phyloP scores from a whole-genome alignment of 2,113 vertebrate species.

The Sebastes schlegelii region DNA sequence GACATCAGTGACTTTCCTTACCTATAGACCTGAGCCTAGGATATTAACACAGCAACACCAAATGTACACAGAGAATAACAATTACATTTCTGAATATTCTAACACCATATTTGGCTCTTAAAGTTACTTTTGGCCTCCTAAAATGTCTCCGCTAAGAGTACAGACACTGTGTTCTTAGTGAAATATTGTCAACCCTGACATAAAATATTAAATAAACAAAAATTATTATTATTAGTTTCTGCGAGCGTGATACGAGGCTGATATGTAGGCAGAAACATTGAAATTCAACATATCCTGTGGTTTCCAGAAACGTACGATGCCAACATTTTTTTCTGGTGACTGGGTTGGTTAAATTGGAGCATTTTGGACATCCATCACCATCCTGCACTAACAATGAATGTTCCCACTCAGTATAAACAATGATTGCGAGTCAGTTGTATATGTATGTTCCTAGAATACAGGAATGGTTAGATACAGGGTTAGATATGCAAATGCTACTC shows the following conservation, averaged over 20 bases:
- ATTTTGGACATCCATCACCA: slow-evolving; percentile 16
- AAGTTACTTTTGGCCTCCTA: too few relatives aligned
- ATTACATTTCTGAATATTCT: too few relatives aligned
- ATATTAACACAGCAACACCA: too few relatives aligned
- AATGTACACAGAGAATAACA: too few relatives aligned
- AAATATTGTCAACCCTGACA: not conserved
- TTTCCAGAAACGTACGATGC: not conserved
- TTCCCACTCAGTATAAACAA: slow-evolving; percentile 9
- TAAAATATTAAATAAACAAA: not conserved
- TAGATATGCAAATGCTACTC: slow-evolving; percentile 44
- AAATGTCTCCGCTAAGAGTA: too few relatives aligned
- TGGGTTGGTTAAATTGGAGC: not conserved
- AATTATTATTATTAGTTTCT: not conserved
- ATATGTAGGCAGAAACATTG: not conserved
- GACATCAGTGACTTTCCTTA: too few relatives aligned
- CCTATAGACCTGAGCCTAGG: too few relatives aligned
- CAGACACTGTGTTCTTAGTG: too few relatives aligned
- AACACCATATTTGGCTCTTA: too few relatives aligned
- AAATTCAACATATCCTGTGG: not conserved
- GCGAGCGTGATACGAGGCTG: not conserved
- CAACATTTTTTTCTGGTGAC: not conserved
- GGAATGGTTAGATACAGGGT: not conserved
- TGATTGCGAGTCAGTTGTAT: not conserved
- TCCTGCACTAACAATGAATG: slow-evolving; percentile 20
- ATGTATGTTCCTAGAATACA: not conserved